Base-by-base conservation (phyloP, 2,888 invertebrate species). In the Aquatica leii region DNA sequence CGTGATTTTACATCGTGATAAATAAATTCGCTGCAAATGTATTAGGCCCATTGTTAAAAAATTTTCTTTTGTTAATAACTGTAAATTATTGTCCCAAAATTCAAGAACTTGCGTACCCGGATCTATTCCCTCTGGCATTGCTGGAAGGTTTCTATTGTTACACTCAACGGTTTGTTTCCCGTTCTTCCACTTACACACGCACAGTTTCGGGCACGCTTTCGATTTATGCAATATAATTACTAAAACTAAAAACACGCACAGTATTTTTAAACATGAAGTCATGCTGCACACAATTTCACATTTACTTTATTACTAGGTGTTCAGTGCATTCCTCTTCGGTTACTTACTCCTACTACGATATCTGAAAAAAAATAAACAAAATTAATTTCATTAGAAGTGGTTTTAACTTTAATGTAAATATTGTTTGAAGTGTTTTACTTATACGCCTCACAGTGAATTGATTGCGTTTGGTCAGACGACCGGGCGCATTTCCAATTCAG, bases 111-210 rank as follows among this genome's bases (percentile, higher is more conserved):
- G 94, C 0, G 95, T 95, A 75, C 91, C 91, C 18, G 89, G 86
- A 78, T 94, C 91, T 74, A 95, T 88, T 54, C 90, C 89, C 71
- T 88, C 88, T 1, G 95, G 95, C 59, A 95, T 88, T 9, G 87
- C 85, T 68, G 90, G 86, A 57, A 95, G 84, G 58, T 88, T 89
- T 77, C 90, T 90, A 67, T 91, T 89, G 50, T 90, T 87, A 82
- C 96, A 96, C 80, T 95, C 94, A 50, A 94, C 94, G 71, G 93
- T 92, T 78, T 94, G 91, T 78, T 96, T 96, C 49, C 95, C 95
- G 77, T 91, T 91, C 81, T 94, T 95, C 95, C 95, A 95, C 80
- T 94, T 94, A 84, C 96, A 96, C 59, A 88, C 85, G 81, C 95
- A 96, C 69, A 88, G 87, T 21, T 86, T 83, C 15, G 94, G 94